A percentile compares a stretch with the other conserved stretches of the same genome.
Evolutionary conservation across 2,797 vertebrate species (phyloP).

Genomic region (Fratercula arctica): DNA sequence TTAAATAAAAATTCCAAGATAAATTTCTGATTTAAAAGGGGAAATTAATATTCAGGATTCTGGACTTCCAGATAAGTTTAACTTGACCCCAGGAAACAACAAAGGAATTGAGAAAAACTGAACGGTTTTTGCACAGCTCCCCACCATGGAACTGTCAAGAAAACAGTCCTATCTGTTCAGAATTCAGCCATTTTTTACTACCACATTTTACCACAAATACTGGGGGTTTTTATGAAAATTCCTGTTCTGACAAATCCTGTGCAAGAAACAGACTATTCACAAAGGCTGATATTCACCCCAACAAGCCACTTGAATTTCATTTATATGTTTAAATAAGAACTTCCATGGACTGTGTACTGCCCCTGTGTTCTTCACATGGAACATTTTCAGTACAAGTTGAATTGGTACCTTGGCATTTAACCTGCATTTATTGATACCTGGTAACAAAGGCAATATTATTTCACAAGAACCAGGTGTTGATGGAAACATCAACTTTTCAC

Average conservation of each 20-base stretch:
- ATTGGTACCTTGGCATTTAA: not conserved
- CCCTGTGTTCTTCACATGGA: fast-evolving
- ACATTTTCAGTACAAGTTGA: not conserved
- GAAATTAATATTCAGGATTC: not conserved
- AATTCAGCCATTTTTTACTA: not conserved
- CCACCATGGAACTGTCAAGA: not conserved
- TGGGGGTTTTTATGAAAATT: not conserved
- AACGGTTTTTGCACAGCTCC: not conserved
- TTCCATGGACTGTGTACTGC: not conserved
- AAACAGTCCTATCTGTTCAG: not conserved
- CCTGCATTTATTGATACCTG: not conserved
- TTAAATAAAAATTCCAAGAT: not conserved
- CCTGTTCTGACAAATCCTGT: not conserved
- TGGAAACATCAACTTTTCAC: not conserved
- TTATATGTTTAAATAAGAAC: not conserved
- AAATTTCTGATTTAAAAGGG: not conserved
- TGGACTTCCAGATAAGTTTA: not conserved
- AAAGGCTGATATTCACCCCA: not conserved
- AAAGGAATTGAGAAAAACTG: not conserved
- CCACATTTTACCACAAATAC: not conserved
- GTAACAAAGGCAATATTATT: not conserved
- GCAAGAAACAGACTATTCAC: not conserved
- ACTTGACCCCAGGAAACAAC: not conserved
- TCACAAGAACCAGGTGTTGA: not conserved
- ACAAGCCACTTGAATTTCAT: not conserved